These are phyloP conservation scores for Typhlichthys subterraneus DNA, from an alignment of 2,797 vertebrate species.

Conservation along the genomic window DNA sequence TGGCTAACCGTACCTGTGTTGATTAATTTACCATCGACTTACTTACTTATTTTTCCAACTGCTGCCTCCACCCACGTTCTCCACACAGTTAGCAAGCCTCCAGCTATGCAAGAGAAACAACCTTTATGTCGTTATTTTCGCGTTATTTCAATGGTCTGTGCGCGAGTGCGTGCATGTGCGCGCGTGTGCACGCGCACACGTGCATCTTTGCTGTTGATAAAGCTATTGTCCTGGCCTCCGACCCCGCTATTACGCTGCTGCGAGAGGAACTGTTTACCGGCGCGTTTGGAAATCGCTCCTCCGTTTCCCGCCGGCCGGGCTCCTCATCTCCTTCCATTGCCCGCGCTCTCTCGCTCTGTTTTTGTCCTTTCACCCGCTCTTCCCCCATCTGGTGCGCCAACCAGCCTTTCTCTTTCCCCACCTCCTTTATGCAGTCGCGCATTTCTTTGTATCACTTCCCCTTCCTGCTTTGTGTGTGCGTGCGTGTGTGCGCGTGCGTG, in stretches of 20 bases:
- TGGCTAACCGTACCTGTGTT: slow-evolving; percentile 18
- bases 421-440: slow-evolving; percentile 57
- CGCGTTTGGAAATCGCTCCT: slow-evolving; percentile 18
- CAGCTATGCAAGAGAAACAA: slow-evolving; percentile 30
- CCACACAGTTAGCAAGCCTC: slow-evolving; percentile 30
- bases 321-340: slow-evolving; percentile 14
- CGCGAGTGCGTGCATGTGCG: neutral
- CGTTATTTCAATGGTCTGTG: slow-evolving; percentile 14
- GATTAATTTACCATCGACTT: slow-evolving; percentile 41
- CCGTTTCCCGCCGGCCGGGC: neutral
- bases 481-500: neutral
- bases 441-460: slow-evolving; percentile 29
- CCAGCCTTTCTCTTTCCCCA: slow-evolving; percentile 50
- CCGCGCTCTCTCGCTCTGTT: slow-evolving; percentile 15
- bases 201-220: slow-evolving; percentile 55
- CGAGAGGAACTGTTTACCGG: slow-evolving; percentile 46
- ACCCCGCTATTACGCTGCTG: slow-evolving; percentile 49
- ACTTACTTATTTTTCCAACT: slow-evolving; percentile 34
- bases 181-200: slow-evolving; percentile 29
- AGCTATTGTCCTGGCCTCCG: slow-evolving; percentile 62
- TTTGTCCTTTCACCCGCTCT: slow-evolving; percentile 51
- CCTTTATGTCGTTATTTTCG: too few species aligned
- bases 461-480: slow-evolving; percentile 45
- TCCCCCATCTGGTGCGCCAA: slow-evolving; percentile 59
- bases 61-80: slow-evolving; percentile 39